A percentile compares a stretch with the other conserved stretches of the same genome.
phyloP scores from a whole-genome alignment of 2,888 invertebrate species.

The Pheosia gnoma region DNA sequence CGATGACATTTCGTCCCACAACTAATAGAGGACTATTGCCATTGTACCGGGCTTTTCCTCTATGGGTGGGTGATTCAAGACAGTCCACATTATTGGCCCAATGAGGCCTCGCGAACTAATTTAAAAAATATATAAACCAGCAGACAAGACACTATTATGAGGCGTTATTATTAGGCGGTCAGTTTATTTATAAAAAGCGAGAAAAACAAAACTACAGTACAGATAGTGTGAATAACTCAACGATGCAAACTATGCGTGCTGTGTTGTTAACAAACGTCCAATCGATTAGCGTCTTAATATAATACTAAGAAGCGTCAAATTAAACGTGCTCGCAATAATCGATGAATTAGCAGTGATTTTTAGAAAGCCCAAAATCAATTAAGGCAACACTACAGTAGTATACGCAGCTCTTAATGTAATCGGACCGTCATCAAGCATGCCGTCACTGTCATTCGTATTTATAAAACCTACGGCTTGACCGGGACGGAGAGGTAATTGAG shows the following conservation, averaged over 20 bases:
- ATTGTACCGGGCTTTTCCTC: too few species aligned
- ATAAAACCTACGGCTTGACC: too few species aligned
- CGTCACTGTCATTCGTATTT: too few species aligned
- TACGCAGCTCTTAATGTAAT: too few species aligned
- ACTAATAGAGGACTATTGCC: too few species aligned
- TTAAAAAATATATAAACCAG: not conserved
- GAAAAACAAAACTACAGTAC: constrained; percentile 11
- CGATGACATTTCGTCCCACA: too few species aligned
- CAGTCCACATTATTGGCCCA: too few species aligned
- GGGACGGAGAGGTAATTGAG: too few species aligned
- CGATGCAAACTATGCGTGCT: constrained; percentile 22
- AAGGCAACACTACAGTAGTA: constrained; percentile 16
- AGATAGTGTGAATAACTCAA: constrained; percentile 9
- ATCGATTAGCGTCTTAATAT: constrained; percentile 23
- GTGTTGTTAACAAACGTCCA: constrained; percentile 17
- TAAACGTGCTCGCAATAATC: constrained; percentile 29
- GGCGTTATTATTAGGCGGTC: not conserved
- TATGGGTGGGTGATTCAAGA: too few species aligned
- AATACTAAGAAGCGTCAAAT: constrained; percentile 20
- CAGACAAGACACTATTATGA: not conserved
- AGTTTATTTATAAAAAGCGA: constrained; percentile 9
- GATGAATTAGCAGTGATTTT: constrained; percentile 67
- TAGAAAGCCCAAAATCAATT: constrained; percentile 44
- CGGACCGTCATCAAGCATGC: too few species aligned
- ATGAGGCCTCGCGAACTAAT: not conserved